Percentiles rank a stretch among this genome's conserved stretches.
phyloP scores from a whole-genome alignment of 2,113 vertebrate species.

The Glaucidium brasilianum region DNA sequence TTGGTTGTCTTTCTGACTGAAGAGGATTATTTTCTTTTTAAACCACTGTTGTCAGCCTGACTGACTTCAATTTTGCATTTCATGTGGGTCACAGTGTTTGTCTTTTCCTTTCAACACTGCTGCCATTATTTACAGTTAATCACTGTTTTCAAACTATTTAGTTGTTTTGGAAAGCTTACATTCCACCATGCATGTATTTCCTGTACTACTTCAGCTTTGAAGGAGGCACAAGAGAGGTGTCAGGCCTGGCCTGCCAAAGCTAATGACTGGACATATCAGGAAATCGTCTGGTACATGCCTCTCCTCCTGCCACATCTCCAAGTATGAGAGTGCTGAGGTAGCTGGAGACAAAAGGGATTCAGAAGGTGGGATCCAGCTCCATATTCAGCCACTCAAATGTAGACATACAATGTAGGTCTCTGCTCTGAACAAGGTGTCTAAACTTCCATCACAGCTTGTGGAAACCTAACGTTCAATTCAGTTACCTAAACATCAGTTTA shows the following conservation, averaged over 20 bases:
- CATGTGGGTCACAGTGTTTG: slow-evolving; percentile 9
- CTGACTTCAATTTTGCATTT: slow-evolving; percentile 15
- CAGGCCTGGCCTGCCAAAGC: background rate
- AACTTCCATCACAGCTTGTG: background rate
- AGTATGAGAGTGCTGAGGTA: background rate
- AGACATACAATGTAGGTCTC: background rate
- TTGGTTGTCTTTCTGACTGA: background rate
- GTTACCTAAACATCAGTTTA: background rate
- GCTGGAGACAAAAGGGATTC: background rate
- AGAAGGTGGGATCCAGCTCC: fast-evolving
- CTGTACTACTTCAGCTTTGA: background rate
- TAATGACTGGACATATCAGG: background rate
- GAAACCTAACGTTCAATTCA: background rate
- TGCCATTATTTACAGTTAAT: slow-evolving; percentile 39
- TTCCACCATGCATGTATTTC: background rate
- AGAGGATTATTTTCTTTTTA: slow-evolving; percentile 1
- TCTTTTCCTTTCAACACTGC: background rate
- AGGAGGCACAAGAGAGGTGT: background rate
- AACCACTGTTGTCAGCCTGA: background rate
- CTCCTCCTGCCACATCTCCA: background rate
- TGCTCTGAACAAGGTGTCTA: background rate
- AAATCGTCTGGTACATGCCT: background rate
- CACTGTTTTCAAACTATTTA: background rate
- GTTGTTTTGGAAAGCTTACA: background rate
- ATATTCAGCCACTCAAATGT: background rate